Conservation (phyloP, 2,113 vertebrate species). For the Canis aureus region DNA sequence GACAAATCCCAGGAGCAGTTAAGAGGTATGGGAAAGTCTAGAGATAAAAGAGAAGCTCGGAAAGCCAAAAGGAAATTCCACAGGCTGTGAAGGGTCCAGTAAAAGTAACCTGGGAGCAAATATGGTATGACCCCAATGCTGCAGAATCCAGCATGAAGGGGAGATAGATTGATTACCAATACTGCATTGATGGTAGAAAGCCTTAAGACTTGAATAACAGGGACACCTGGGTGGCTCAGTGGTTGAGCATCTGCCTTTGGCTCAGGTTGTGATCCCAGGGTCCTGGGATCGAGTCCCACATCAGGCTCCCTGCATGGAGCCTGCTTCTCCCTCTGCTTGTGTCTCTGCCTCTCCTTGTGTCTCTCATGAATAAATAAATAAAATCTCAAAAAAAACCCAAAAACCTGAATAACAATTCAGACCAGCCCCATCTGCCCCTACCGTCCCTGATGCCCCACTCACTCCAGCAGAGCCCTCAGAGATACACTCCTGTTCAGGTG, state of each 20-base stretch:
- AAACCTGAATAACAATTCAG: not conserved
- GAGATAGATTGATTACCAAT: not conserved
- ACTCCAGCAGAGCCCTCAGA: not conserved
- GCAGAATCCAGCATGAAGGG: not conserved
- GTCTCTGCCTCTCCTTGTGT: too few species aligned
- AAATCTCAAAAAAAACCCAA: too few species aligned
- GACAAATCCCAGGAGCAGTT: not conserved
- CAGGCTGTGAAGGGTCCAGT: not conserved
- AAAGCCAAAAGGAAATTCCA: not conserved
- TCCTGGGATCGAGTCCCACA: too few species aligned
- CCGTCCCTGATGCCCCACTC: not conserved
- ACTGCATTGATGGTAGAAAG: not conserved
- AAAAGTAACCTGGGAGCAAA: not conserved
- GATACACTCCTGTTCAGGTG: not conserved
- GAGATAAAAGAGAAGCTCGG: not conserved
- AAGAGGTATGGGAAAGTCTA: not conserved
- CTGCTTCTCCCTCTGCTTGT: too few species aligned
- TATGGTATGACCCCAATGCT: not conserved
- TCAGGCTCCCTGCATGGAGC: too few species aligned
- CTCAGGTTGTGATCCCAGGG: too few species aligned
- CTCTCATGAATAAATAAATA: too few species aligned
- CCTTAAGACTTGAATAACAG: not conserved
- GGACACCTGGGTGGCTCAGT: too few species aligned
- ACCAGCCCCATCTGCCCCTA: not conserved
- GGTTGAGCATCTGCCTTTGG: too few species aligned